Percentiles rank a stretch among this genome's conserved stretches.
Conservation (phyloP, 2,113 vertebrate species). For the Sciurus niger region DNA sequence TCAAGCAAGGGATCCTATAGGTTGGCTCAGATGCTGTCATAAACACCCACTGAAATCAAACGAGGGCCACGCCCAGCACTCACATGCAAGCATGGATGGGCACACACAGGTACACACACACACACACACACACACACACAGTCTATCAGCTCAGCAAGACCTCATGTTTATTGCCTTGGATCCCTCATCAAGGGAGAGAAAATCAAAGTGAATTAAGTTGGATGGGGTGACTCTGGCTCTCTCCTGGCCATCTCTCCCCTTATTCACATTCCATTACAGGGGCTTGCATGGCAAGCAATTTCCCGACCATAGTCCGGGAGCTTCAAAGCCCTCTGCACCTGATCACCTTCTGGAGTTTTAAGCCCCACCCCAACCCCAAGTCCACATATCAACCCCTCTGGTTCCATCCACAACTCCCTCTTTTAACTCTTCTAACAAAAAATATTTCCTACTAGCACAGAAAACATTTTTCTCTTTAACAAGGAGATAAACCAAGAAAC, state of each 20-base stretch:
- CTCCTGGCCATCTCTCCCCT: not conserved
- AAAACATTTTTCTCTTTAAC: conserved; percentile 75
- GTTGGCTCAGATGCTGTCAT: not conserved
- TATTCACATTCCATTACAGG: not conserved
- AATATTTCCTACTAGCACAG: not conserved
- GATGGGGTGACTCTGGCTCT: not conserved
- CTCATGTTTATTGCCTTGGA: not conserved
- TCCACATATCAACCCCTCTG: too few relatives aligned
- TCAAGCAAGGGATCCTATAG: not conserved
- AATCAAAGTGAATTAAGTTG: not conserved
- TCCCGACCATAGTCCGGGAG: not conserved
- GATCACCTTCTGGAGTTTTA: not conserved
- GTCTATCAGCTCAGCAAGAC: not conserved
- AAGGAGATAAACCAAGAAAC: not conserved
- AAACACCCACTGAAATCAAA: not conserved
- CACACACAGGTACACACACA: not conserved
- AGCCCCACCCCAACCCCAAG: not conserved
- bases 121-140: not conserved
- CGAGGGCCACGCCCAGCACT: not conserved
- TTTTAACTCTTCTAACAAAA: not conserved
- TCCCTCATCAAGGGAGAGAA: not conserved
- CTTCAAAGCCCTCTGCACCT: not conserved
- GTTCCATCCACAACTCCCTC: not conserved
- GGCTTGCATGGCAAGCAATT: not conserved
- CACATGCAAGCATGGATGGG: not conserved